Percentiles rank a stretch among this genome's conserved stretches.
Conservation (phyloP, 2,113 vertebrate genomes). For the Eptatretus burgeri region DNA sequence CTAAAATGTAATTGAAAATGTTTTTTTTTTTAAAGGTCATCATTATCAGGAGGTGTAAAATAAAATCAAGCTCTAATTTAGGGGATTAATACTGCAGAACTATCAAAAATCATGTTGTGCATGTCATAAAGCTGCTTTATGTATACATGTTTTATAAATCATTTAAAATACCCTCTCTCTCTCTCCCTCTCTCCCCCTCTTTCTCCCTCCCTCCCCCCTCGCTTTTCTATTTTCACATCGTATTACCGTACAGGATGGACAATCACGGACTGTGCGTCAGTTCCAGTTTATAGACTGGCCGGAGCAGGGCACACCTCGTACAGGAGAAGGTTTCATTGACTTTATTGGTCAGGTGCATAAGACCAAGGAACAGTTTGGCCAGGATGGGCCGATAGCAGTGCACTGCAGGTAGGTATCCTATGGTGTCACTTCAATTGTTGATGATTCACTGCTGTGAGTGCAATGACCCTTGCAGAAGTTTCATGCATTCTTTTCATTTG, state of each 20-base stretch:
- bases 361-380: slow-evolving; percentile 97
- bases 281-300: slow-evolving; percentile 99
- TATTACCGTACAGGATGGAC: slow-evolving; percentile 37
- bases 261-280: slow-evolving; percentile 86
- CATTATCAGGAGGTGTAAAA: too few species aligned
- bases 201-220: background rate
- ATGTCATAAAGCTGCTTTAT: too few species aligned
- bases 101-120: too few species aligned
- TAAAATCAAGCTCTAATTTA: too few species aligned
- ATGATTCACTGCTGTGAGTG: too few species aligned
- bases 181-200: background rate
- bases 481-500: too few species aligned
- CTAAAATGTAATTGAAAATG: too few species aligned
- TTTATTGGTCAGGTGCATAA: slow-evolving; percentile 99
- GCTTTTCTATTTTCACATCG: background rate
- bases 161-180: background rate
- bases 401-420: slow-evolving; percentile 56
- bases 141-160: too few species aligned
- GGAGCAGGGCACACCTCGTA: slow-evolving; percentile 96
- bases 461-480: too few species aligned
- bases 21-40: too few species aligned
- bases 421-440: too few species aligned
- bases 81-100: too few species aligned
- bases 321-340: slow-evolving; percentile 95
- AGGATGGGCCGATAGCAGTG: slow-evolving; percentile 94